Base-by-base conservation (phyloP, 2,113 vertebrate genomes). In the Anguilla japonica region DNA sequence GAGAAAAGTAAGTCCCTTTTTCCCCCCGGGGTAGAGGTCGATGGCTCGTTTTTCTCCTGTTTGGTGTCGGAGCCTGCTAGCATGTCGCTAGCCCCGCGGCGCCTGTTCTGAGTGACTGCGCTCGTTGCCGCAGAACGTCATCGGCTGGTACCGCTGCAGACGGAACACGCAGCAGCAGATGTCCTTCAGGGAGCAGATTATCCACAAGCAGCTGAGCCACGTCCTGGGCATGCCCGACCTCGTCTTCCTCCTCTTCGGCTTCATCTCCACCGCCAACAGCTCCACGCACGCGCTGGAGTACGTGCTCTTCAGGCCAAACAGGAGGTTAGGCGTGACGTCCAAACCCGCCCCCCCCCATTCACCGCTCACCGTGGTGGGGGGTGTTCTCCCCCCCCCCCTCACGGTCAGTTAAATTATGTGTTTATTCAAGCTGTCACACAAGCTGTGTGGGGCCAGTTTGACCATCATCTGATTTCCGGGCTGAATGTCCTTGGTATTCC, bases 191-290 rank as follows among this genome's bases (percentile, higher is more conserved):
- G 98, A 99, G 89, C 98, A 98, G 93, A 97, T 99, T 88, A 95
- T 99, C 84, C 98, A 99, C 41, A 98, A 98, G 91, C 98, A 99
- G 96, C 96, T 99, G 91, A 98, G 97, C 85, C 95, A 96, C 88
- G 95, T 99, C 88, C 97, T 99, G 0, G 98, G 98, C 85, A 97
- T 97, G 89, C 98, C 98, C 46, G 98, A 99, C 91, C 97, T 99
- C 0, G 97, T 99, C 96, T 99, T 99, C 96, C 98, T 99, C 79
- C 98, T 99, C 89, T 98, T 99, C 94, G 98, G 98, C 95, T 99
- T 99, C 96, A 99, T 99, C 96, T 99, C 98, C 84, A 99, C 98
- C 0, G 98, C 98, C 92, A 99, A 99, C 95, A 99, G 95, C 91
- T 99, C 98, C 87, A 99, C 98, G 6, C 98, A 99, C 5, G 98